phyloP scores from a whole-genome alignment of 2,888 invertebrate genomes.

The Cephus runcator region DNA sequence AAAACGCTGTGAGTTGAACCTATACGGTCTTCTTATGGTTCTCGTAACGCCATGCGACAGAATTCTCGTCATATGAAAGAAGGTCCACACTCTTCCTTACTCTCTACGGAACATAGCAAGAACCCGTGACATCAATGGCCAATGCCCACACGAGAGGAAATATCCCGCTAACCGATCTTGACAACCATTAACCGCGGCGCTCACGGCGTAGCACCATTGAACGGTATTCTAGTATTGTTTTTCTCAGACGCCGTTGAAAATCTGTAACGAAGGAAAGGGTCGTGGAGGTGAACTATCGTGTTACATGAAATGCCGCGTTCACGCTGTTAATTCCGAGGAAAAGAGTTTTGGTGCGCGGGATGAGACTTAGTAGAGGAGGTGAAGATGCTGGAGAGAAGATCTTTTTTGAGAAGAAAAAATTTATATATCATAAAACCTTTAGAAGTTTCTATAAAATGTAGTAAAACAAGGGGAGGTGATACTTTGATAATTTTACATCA shows the following conservation, averaged over 20 bases:
- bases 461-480: conserved; percentile 21
- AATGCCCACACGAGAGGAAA: conserved; percentile 61
- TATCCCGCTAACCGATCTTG: conserved; percentile 63
- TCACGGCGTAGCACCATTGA: conserved; percentile 24
- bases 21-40: not conserved
- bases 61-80: conserved; percentile 26
- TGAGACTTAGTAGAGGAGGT: not conserved
- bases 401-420: not conserved
- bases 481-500: conserved; percentile 8
- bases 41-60: conserved; percentile 12
- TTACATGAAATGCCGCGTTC: conserved; percentile 29
- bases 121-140: conserved; percentile 59
- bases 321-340: not conserved
- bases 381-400: not conserved
- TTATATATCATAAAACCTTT: not conserved
- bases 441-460: not conserved
- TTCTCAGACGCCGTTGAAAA: conserved; percentile 31
- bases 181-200: conserved; percentile 58
- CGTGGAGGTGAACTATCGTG: conserved; percentile 29
- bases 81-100: conserved; percentile 9
- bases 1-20: not conserved
- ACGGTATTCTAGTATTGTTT: conserved; percentile 42
- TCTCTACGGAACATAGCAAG: conserved; percentile 17
- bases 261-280: conserved; percentile 11
- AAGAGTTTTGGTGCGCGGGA: not conserved